Evolutionary conservation across 2,113 vertebrate genomes (phyloP).

Genomic region (Grallaria varia): DNA sequence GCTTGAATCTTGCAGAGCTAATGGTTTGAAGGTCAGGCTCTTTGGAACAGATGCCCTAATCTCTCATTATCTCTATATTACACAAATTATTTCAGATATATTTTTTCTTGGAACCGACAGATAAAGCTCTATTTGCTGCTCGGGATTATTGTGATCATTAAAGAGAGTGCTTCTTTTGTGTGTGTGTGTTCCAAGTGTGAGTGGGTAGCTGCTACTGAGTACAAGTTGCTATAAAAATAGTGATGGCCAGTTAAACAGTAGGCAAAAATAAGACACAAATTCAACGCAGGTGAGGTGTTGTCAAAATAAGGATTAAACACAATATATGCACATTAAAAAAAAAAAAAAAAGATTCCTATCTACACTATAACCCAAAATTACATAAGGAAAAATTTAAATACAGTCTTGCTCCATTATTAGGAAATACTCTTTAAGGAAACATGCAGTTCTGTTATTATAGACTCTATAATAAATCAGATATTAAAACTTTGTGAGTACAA

Average conservation of each 20-base stretch:
- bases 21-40: constrained; percentile 50
- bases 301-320: not conserved
- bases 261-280: not conserved
- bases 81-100: constrained; percentile 25
- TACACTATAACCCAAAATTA: not conserved
- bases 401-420: not conserved
- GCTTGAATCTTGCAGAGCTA: constrained; percentile 19
- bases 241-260: not conserved
- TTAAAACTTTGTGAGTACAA: not conserved
- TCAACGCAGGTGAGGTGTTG: fast-evolving
- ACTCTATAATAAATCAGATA: not conserved
- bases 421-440: not conserved
- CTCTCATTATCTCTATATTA: constrained; percentile 48
- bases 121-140: constrained; percentile 15
- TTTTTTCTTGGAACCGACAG: constrained; percentile 23
- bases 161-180: constrained; percentile 21
- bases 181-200: not conserved
- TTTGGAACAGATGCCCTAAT: constrained; percentile 51
- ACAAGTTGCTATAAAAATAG: not conserved
- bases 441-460: not conserved
- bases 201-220: not conserved
- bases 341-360: not conserved
- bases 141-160: constrained; percentile 51
- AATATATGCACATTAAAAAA: not conserved
- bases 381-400: not conserved